phyloP scores from a whole-genome alignment of 2,797 vertebrate species.

The Cercopithecus mitis region DNA sequence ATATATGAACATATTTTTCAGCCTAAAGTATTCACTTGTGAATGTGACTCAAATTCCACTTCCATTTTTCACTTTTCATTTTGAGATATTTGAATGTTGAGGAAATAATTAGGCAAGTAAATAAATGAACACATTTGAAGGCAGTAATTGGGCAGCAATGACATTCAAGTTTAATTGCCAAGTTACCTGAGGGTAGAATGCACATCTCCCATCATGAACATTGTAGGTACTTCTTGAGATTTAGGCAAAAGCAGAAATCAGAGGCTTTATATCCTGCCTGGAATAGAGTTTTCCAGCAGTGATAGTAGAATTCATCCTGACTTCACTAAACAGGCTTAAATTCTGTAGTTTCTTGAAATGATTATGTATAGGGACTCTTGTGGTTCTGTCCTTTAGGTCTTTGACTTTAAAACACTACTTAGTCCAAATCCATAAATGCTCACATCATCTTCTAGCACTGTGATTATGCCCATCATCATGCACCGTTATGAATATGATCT shows the following conservation, averaged over 20 bases:
- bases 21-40: background rate
- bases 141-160: background rate
- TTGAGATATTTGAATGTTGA: background rate
- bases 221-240: background rate
- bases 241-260: background rate
- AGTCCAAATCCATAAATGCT: background rate
- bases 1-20: background rate
- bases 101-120: slow-evolving; percentile 24
- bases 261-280: background rate
- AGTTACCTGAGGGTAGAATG: background rate
- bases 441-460: background rate
- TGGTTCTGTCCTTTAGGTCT: slow-evolving; percentile 3
- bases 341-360: slow-evolving; percentile 1
- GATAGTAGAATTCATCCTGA: background rate
- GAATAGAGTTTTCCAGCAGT: background rate
- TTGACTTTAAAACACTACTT: slow-evolving; percentile 23
- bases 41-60: background rate
- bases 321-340: background rate
- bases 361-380: background rate
- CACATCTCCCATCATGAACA: background rate
- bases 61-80: slow-evolving; percentile 34
- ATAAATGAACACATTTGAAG: background rate
- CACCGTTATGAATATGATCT: background rate
- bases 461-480: background rate
- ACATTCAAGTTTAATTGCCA: background rate